Percentiles rank a stretch among this genome's conserved stretches.
Conservation (phyloP, 2,113 vertebrate species). For the Carlito syrichta region DNA sequence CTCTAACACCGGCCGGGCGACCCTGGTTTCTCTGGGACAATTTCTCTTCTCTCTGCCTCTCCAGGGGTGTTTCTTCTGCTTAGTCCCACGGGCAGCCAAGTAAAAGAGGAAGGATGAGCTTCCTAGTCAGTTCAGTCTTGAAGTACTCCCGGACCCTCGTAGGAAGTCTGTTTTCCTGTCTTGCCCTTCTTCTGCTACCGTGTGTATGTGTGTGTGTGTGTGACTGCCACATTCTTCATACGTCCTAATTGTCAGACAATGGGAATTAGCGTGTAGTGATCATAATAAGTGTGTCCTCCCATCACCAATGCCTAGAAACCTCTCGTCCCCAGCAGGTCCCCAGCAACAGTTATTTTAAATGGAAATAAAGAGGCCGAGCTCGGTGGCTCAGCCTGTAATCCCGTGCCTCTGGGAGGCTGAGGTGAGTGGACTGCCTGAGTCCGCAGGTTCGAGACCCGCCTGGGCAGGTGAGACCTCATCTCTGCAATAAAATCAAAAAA, state of each 20-base stretch:
- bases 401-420: no score
- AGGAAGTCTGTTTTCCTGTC: not conserved
- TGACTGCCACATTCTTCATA: not conserved
- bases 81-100: not conserved
- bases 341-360: not conserved
- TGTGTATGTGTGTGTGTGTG: not conserved
- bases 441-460: no score
- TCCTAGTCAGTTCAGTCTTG: not conserved
- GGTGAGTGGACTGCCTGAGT: no score
- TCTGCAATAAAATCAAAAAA: no score
- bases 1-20: no score
- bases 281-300: not conserved
- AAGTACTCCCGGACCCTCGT: not conserved
- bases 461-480: no score
- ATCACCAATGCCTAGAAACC: not conserved
- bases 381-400: no score
- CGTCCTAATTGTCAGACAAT: not conserved
- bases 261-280: not conserved
- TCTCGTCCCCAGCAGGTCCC: not conserved
- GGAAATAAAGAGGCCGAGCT: no score
- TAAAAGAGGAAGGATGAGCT: not conserved
- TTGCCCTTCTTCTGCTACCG: not conserved
- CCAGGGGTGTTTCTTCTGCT: not conserved
- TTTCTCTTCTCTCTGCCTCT: not conserved
- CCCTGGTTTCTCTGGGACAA: not conserved